Evolutionary conservation across 2,888 invertebrate species (phyloP).

Genomic region (Tenthredo notha): DNA sequence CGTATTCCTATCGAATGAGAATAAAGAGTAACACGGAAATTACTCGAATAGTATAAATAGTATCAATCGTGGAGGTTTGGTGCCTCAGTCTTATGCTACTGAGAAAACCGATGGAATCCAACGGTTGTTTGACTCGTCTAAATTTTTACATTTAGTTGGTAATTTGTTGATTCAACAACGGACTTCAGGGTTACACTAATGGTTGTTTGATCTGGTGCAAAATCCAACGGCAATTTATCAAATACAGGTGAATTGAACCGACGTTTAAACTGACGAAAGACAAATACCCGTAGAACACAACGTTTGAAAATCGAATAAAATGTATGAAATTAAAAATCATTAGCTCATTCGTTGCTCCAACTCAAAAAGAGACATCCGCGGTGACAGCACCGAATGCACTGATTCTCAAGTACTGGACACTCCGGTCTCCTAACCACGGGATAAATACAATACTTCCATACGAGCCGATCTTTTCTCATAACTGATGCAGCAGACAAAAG

Average conservation of each 20-base stretch:
- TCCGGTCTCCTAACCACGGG: not conserved
- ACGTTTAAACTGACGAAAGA: not conserved
- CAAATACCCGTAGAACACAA: not conserved
- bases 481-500: no score
- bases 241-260: not conserved
- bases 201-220: conserved; percentile 18
- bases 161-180: conserved; percentile 46
- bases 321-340: not conserved
- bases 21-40: not conserved
- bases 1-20: not conserved
- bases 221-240: conserved; percentile 30
- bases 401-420: not conserved
- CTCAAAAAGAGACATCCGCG: conserved; percentile 8
- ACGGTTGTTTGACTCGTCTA: conserved; percentile 39
- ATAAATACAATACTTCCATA: not conserved
- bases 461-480: not conserved
- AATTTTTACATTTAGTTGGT: conserved; percentile 44
- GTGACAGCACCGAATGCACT: not conserved
- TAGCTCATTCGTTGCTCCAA: not conserved
- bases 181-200: not conserved
- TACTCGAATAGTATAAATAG: conserved; percentile 2
- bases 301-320: not conserved
- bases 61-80: conserved; percentile 26
- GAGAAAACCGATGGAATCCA: conserved; percentile 24
- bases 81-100: conserved; percentile 31